These are phyloP conservation scores for Apteryx mantelli DNA, from an alignment of 2,113 vertebrate genomes.

Conservation along the genomic window DNA sequence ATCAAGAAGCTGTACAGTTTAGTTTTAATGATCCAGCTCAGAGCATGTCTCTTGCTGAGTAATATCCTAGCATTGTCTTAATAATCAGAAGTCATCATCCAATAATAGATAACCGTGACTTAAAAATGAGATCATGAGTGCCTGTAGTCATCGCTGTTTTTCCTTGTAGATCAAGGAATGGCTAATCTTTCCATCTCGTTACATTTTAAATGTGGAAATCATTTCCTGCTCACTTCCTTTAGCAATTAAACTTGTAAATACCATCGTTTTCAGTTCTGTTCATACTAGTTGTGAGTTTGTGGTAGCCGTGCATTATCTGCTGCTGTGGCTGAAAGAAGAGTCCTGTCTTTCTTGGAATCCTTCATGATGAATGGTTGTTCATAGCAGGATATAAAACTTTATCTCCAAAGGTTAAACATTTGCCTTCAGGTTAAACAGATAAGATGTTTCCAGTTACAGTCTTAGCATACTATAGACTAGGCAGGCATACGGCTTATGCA, in stretches of 20 bases:
- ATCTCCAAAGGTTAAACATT: background rate
- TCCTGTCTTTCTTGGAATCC: background rate
- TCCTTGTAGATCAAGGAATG: constrained; percentile 37
- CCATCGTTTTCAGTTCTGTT: background rate
- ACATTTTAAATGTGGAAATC: constrained; percentile 6
- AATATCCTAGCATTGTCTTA: constrained; percentile 61
- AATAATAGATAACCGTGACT: constrained; percentile 37
- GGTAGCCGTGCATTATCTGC: background rate
- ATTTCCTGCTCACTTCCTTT: constrained; percentile 32
- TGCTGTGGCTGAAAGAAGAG: background rate
- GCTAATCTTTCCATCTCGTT: constrained; percentile 32
- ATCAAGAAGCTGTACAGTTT: constrained; percentile 40
- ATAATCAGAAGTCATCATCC: constrained; percentile 34
- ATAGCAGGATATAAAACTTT: background rate
- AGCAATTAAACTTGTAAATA: background rate
- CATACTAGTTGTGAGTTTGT: background rate
- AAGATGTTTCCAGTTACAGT: background rate
- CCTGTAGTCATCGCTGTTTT: constrained; percentile 42
- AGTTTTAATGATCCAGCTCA: constrained; percentile 47
- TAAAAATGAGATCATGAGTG: constrained; percentile 47
- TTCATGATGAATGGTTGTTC: background rate
- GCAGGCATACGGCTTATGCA: background rate
- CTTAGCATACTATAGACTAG: background rate
- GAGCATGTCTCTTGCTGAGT: constrained; percentile 20
- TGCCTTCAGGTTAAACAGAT: background rate